Evolutionary conservation across 2,113 vertebrate genomes (phyloP).

Genomic region (Macaca fascicularis): DNA sequence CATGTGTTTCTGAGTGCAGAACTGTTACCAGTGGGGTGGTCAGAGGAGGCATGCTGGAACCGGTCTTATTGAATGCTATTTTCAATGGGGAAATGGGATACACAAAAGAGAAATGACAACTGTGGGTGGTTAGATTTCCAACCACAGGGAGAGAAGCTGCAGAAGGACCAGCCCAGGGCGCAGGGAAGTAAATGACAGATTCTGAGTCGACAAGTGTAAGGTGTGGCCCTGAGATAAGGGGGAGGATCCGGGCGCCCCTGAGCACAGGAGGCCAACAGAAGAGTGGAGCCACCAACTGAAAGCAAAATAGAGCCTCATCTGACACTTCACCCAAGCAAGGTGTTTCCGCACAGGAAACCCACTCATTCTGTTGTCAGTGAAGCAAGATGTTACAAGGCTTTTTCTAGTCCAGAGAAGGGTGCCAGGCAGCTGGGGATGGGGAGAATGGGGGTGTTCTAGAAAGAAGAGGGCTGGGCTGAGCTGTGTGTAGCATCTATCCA

Average conservation of each 20-base stretch:
- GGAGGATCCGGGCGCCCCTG: background rate
- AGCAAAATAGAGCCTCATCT: background rate
- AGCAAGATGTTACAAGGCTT: background rate
- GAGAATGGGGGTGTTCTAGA: background rate
- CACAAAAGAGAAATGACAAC: background rate
- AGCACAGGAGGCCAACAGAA: rapidly evolving
- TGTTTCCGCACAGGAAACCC: rapidly evolving
- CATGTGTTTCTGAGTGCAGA: rapidly evolving
- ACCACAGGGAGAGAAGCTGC: too few species aligned
- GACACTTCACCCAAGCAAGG: background rate
- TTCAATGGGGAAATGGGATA: too few species aligned
- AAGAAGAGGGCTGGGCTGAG: background rate
- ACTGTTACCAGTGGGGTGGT: rapidly evolving
- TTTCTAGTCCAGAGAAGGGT: background rate
- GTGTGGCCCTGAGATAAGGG: background rate
- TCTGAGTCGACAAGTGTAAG: background rate
- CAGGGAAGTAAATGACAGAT: background rate
- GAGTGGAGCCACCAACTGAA: rapidly evolving
- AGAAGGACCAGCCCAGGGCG: background rate
- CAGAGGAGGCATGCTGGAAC: rapidly evolving
- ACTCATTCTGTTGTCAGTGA: background rate
- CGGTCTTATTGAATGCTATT: rapidly evolving
- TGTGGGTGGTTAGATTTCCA: background rate
- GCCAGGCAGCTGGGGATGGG: background rate
- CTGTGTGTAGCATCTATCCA: rapidly evolving